Evolutionary conservation across 2,797 vertebrate species (phyloP).

Genomic region (Mareca strepera): DNA sequence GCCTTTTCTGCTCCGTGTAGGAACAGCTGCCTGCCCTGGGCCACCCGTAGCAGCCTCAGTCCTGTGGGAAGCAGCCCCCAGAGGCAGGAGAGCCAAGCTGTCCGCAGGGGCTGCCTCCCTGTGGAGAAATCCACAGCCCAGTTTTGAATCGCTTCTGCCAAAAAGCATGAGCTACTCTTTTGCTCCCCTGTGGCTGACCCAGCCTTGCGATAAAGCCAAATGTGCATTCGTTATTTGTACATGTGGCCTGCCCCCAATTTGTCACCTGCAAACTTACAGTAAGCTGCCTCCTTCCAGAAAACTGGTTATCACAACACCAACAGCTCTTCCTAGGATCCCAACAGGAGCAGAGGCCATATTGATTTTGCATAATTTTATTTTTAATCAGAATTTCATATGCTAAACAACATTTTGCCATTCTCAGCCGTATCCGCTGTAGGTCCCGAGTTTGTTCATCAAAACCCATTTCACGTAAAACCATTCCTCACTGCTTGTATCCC

Average conservation of each 20-base stretch:
- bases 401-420: background rate
- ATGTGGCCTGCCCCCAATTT: background rate
- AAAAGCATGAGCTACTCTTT: background rate
- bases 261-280: background rate
- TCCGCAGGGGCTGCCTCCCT: background rate
- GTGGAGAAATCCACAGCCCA: background rate
- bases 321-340: background rate
- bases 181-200: background rate
- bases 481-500: background rate
- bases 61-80: background rate
- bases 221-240: background rate
- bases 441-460: background rate
- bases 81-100: background rate
- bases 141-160: background rate
- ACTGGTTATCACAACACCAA: background rate
- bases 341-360: conserved; percentile 8
- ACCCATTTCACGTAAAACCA: background rate
- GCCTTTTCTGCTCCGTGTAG: background rate
- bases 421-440: background rate
- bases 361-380: conserved; percentile 19
- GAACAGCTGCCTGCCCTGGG: background rate
- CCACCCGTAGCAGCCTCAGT: background rate
- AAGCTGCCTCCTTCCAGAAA: background rate
- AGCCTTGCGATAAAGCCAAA: background rate
- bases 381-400: background rate